A percentile compares a stretch with the other conserved stretches of the same genome.
phyloP scores from a whole-genome alignment of 1,140 invertebrate species.

The Elysia chlorotica region DNA sequence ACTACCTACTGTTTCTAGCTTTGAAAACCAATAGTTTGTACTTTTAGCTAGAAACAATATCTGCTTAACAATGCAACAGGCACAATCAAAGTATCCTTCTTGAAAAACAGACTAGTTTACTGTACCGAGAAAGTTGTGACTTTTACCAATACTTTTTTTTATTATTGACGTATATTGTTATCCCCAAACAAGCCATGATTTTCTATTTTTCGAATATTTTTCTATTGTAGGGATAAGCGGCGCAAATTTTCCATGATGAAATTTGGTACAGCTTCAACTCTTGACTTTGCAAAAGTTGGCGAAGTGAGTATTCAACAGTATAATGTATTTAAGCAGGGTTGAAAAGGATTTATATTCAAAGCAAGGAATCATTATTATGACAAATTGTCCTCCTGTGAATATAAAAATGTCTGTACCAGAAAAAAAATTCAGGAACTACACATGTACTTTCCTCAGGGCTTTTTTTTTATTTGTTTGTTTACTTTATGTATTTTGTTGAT shows the following conservation, averaged over 20 bases:
- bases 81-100: too few relatives aligned
- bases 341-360: background rate
- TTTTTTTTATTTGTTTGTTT: too few relatives aligned
- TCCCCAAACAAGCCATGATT: too few relatives aligned
- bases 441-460: background rate
- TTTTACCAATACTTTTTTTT: too few relatives aligned
- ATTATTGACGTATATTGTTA: too few relatives aligned
- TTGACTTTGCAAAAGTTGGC: slow-evolving; percentile 90
- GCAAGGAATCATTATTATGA: background rate
- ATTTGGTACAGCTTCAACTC: slow-evolving; percentile 83
- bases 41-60: too few relatives aligned
- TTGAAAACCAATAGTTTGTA: too few relatives aligned
- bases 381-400: background rate
- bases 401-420: background rate
- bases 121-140: too few relatives aligned
- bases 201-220: background rate
- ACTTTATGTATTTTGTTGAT: too few relatives aligned
- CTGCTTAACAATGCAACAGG: too few relatives aligned
- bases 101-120: too few relatives aligned
- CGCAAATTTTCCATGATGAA: slow-evolving; percentile 92
- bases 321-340: background rate
- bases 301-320: slow-evolving; percentile 60
- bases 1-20: too few relatives aligned
- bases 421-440: background rate
- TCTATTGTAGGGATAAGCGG: slow-evolving; percentile 66